These are phyloP conservation scores for Edolisoma coerulescens DNA, from an alignment of 2,113 vertebrate genomes.

Conservation along the genomic window DNA sequence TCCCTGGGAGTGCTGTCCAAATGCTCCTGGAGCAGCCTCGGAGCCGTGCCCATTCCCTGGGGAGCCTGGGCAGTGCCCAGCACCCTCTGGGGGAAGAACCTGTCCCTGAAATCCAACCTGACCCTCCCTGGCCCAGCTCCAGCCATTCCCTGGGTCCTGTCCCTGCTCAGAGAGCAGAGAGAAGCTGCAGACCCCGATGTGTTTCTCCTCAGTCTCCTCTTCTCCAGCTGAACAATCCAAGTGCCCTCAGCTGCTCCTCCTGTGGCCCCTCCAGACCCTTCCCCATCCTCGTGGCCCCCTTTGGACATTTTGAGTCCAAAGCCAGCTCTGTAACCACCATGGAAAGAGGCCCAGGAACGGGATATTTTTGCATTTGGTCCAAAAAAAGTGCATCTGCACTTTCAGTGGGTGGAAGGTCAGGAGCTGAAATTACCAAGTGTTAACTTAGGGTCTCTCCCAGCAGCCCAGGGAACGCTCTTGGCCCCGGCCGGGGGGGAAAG, in stretches of 20 bases:
- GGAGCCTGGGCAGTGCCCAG: neutral
- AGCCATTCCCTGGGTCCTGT: neutral
- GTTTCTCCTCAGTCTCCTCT: neutral
- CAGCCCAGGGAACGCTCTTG: neutral
- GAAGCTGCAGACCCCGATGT: neutral
- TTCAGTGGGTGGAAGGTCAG: neutral
- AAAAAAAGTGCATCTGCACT: neutral
- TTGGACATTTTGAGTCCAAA: neutral
- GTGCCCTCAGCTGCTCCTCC: neutral
- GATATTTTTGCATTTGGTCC: neutral
- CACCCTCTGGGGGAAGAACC: neutral
- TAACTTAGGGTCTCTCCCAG: neutral
- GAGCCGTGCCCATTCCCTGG: neutral
- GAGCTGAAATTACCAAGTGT: neutral
- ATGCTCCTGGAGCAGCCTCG: fast-evolving
- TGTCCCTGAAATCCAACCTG: neutral
- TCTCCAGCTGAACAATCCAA: neutral
- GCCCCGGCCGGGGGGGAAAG: neutral
- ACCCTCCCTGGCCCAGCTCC: neutral
- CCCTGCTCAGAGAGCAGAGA: neutral
- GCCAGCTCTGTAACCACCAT: neutral
- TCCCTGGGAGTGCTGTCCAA: fast-evolving
- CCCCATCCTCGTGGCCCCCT: neutral
- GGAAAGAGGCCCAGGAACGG: neutral
- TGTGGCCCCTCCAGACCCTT: neutral